These are phyloP conservation scores for Crossaster papposus DNA, from an alignment of 53 echinoderm and acorn worm species.

Conservation along the genomic window DNA sequence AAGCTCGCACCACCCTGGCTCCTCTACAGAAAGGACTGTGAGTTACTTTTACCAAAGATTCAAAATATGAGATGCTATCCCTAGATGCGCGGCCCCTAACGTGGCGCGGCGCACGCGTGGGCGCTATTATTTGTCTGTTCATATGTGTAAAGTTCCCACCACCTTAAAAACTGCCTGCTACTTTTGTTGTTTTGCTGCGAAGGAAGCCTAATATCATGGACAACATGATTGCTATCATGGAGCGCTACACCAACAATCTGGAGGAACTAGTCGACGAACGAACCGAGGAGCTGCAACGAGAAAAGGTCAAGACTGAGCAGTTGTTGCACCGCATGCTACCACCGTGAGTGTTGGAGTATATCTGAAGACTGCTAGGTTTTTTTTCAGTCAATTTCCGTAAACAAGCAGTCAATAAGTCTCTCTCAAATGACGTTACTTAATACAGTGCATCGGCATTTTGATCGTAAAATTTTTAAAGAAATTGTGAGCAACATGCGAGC, in stretches of 20 bases:
- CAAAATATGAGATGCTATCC: background rate
- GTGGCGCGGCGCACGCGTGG: too few species aligned
- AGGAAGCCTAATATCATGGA: slow-evolving; percentile 98
- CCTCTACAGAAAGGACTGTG: slow-evolving; percentile 96
- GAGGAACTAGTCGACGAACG: slow-evolving; percentile 98
- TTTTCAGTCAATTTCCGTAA: too few species aligned
- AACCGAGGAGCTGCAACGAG: slow-evolving; percentile 81
- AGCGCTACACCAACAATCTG: slow-evolving; percentile 95
- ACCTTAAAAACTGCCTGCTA: background rate
- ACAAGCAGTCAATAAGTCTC: too few species aligned
- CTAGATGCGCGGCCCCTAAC: too few species aligned
- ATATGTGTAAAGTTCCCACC: too few species aligned
- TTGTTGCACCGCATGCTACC: slow-evolving; percentile 97
- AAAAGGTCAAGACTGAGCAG: slow-evolving; percentile 89
- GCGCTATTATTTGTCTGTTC: too few species aligned
- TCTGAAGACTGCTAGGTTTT: too few species aligned
- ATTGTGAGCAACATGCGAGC: too few species aligned
- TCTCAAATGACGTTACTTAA: too few species aligned
- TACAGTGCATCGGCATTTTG: too few species aligned
- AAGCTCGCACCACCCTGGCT: slow-evolving; percentile 68
- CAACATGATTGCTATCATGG: slow-evolving; percentile 99
- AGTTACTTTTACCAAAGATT: slow-evolving; percentile 28
- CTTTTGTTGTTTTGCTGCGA: background rate
- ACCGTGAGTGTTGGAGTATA: slow-evolving; percentile 74
- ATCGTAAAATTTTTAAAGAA: too few species aligned